A percentile compares a stretch with the other conserved stretches of the same genome.
Conservation (phyloP, 2,888 invertebrate species). For the Apodemia zela region DNA sequence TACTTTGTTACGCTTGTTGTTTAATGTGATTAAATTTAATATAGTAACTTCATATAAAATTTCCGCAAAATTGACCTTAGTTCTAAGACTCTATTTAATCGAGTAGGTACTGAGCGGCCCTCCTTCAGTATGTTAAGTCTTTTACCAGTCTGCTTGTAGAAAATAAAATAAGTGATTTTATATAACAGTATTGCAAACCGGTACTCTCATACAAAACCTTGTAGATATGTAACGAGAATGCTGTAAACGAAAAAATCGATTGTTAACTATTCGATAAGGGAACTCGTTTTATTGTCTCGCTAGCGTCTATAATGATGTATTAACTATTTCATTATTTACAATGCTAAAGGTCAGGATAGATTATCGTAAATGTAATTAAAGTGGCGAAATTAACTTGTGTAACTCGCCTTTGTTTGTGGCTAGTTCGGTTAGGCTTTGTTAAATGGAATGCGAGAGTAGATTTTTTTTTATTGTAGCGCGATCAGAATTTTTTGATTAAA, state of each 20-base stretch:
- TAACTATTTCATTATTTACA: conserved; percentile 16
- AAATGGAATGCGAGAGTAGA: conserved; percentile 1
- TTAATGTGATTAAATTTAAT: too few species aligned
- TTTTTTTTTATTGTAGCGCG: neutral
- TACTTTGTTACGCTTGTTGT: too few species aligned
- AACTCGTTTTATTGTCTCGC: conserved; percentile 14
- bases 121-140: too few species aligned
- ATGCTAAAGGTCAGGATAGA: conserved; percentile 15
- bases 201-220: neutral
- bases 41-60: too few species aligned
- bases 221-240: neutral
- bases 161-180: neutral
- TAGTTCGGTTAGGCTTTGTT: conserved; percentile 11
- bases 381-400: conserved; percentile 20
- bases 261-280: conserved; percentile 9
- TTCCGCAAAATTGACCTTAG: too few species aligned
- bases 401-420: conserved; percentile 14
- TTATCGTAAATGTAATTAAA: conserved; percentile 21
- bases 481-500: conserved; percentile 7
- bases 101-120: too few species aligned
- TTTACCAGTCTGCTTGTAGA: too few species aligned
- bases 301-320: conserved; percentile 15
- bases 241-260: conserved; percentile 10
- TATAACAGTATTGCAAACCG: conserved; percentile 4
- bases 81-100: too few species aligned